Evolutionary conservation across 2,888 invertebrate species (phyloP), one percentile per base, ranked within the genome.

Genomic region (Lasioglossum marginatum): DNA sequence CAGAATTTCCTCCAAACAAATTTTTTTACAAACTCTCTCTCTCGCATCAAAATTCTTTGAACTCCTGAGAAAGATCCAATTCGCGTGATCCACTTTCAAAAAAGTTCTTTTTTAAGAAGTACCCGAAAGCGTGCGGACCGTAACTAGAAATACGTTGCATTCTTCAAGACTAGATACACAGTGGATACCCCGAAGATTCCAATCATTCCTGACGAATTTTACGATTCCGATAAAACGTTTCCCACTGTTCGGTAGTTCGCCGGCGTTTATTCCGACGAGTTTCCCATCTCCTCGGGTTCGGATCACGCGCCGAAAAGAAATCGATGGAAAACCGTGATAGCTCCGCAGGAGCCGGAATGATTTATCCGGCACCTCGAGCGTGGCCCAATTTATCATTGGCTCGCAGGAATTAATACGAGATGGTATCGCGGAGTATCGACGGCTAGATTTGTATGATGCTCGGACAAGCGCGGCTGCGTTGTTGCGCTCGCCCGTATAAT

Each of bases 341-440:
- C 78, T 82, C 52, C 45, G 74, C 76, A 57, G 68, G 73, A 76
- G 71, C 27, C 37, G 48, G 77, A 71, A 83, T 81, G 90, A 87
- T 89, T 80, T 75, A 88, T 83, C 81, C 83, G 77, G 16, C 75
- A 70, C 79, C 85, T 80, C 77, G 75, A 75, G 74, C 76, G 81
- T 82, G 72, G 84, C 72, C 81, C 86, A 81, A 90, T 91, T 86
- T 91, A 88, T 90, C 86, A 85, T 72, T 34, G 79, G 78, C 31
- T 71, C 81, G 81, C 79, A 86, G 81, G 82, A 89, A 90, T 90
- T 90, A 90, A 90, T 89, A 89, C 88, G 83, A 82, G 91, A 91
- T 89, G 87, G 77, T 78, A 91, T 89, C 82, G 72, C 78, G 85
- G 63, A 63, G 82, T 85, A 89, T 89, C 89, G 89, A 89, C 89